Evolutionary conservation across 2,797 vertebrate species (phyloP), one percentile per base, ranked within the genome.

Genomic region (Balearica regulorum): DNA sequence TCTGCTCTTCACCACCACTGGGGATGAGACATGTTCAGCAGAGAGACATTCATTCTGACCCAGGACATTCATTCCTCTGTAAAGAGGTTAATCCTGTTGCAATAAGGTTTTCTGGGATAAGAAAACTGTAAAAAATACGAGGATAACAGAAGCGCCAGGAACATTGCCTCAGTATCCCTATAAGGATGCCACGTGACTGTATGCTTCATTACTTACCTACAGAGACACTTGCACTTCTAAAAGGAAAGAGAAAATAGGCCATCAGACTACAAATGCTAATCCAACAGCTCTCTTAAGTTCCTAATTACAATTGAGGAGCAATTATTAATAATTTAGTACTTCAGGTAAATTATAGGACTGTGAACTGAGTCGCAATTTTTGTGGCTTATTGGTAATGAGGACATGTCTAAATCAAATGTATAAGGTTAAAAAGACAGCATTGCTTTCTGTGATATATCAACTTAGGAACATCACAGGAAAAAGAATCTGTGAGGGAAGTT

Each of bases 291-390:
- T 94, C 44, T 51, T 69, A 76, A 69, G 1, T 72, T 86, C 25
- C 49, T 93, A 78, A 83, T 77, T 88, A 82, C 55, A 86, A 29
- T 1, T 70, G 54, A 91, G 66, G 13, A 93, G 22, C 29, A 82
- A 89, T 81, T 86, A 66, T 62, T 83, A 81, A 60, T 88, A 88
- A 83, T 84, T 79, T 89, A 55, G 29, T 84, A 69, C 77, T 95
- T 84, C 72, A 87, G 26, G 44, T 87, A 91, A 87, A 89, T 95
- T 82, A 51, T 10, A 88, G 20, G 28, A 89, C n/a, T 88, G 9
- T 55, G 66, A 91, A 83, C 26, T 55, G 51, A 82, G 25, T 66
- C 55, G 51, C 4, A 54, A 10, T 71, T 75, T 69, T 82, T 90
- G 18, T 71, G 4, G 4, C 57, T 81, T 82, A 43, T 81, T 83